A percentile compares a stretch with the other conserved stretches of the same genome.
Conservation (phyloP, 2,888 invertebrate genomes). For the Caenorhabditis becei region DNA sequence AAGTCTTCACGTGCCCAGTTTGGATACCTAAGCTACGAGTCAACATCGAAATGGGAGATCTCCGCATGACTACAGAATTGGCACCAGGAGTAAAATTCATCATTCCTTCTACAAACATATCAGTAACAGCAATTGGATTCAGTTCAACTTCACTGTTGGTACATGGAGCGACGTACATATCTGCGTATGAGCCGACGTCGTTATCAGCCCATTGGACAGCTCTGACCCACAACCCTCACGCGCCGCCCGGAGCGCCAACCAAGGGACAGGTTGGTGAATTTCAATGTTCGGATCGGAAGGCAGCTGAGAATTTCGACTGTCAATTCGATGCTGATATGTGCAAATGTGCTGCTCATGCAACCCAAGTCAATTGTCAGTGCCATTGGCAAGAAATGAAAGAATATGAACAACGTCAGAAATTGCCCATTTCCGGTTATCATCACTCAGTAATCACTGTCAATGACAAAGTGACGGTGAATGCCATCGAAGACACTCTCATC, state of each 20-base stretch:
- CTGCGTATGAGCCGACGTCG: background rate
- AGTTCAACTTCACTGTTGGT: background rate
- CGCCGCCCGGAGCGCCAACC: slow-evolving; percentile 5
- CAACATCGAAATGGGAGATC: background rate
- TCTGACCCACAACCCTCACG: background rate
- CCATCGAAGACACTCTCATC: no score
- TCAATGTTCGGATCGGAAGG: background rate
- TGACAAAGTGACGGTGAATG: no score
- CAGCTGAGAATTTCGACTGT: slow-evolving; percentile 2
- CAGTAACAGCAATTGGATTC: background rate
- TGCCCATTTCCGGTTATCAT: no score
- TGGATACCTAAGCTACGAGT: slow-evolving; percentile 22
- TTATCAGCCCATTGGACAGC: background rate
- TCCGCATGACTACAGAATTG: background rate
- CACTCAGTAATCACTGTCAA: no score
- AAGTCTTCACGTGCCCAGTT: slow-evolving; percentile 14
- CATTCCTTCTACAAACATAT: slow-evolving; percentile 13
- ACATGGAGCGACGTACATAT: slow-evolving; percentile 15
- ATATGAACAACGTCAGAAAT: background rate
- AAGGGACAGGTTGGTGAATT: slow-evolving; percentile 5
- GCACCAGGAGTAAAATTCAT: background rate
- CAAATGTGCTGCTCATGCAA: background rate
- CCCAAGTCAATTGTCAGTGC: background rate
- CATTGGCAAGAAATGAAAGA: no score
- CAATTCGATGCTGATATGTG: background rate